Evolutionary conservation across 2,113 vertebrate species (phyloP).

Genomic region (Pseudopipra pipra): DNA sequence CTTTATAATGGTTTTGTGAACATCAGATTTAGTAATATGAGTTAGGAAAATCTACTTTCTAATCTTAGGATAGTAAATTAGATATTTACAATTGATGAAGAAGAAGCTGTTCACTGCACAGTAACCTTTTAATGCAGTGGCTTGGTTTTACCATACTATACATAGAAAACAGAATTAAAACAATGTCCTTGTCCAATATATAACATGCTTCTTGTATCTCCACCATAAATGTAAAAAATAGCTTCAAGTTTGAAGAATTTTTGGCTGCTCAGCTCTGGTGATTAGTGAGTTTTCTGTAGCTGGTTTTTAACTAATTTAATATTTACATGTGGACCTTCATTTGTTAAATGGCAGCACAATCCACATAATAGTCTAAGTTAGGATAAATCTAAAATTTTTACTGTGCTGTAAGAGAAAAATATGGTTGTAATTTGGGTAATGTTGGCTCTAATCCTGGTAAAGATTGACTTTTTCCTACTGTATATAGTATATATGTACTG

Average conservation of each 20-base stretch:
- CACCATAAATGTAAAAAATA: background rate
- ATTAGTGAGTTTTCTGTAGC: background rate
- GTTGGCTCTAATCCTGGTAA: background rate
- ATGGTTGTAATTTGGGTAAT: background rate
- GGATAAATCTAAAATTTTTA: background rate
- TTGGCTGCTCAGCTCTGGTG: background rate
- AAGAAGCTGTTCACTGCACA: background rate
- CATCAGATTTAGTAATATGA: background rate
- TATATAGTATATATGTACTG: background rate
- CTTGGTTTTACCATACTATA: background rate
- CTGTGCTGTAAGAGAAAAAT: background rate
- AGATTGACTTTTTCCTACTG: background rate
- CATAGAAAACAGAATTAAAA: background rate
- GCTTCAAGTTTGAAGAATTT: background rate
- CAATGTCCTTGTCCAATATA: background rate
- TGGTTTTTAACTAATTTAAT: background rate
- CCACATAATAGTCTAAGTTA: background rate
- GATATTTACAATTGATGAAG: background rate
- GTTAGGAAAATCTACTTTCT: background rate
- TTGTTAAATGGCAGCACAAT: background rate
- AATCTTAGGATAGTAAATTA: background rate
- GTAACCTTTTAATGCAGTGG: background rate
- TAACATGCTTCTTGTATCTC: background rate
- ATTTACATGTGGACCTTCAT: background rate
- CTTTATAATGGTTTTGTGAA: constrained; percentile 33